These are phyloP conservation scores for Apamea crenata DNA, from an alignment of 2,888 invertebrate species.

Conservation along the genomic window DNA sequence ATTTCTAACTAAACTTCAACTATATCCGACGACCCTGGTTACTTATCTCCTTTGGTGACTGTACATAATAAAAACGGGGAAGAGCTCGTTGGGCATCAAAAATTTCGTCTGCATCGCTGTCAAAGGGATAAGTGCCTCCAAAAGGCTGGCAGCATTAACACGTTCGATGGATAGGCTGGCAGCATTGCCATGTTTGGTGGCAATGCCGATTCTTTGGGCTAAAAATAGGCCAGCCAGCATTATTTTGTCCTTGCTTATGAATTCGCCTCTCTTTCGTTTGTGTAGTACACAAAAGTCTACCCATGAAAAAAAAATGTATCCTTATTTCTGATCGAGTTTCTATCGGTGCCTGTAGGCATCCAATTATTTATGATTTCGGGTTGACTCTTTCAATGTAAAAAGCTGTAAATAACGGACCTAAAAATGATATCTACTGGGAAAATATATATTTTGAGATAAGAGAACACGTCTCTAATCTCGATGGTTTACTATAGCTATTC, in stretches of 20 bases:
- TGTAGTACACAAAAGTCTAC: neutral
- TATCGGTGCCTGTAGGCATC: neutral
- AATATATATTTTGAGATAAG: neutral
- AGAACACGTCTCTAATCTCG: neutral
- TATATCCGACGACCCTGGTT: no score
- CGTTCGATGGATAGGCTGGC: neutral
- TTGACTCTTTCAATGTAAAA: constrained; percentile 9
- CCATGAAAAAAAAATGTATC: neutral
- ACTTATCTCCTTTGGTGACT: no score
- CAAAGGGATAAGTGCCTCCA: neutral
- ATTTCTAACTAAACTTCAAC: no score
- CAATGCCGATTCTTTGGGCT: neutral
- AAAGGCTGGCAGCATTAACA: neutral
- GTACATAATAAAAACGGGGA: neutral
- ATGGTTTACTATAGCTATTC: neutral
- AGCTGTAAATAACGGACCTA: neutral
- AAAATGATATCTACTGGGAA: neutral
- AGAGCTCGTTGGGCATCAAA: neutral
- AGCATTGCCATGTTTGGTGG: neutral
- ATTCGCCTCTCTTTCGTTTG: neutral
- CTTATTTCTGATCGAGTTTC: constrained; percentile 20
- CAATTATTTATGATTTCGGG: constrained; percentile 16
- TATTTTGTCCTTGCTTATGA: neutral
- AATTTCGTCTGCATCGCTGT: neutral
- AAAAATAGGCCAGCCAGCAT: neutral